These are phyloP conservation scores for Phoenicopterus ruber DNA, from an alignment of 2,113 vertebrate species.

Conservation along the genomic window DNA sequence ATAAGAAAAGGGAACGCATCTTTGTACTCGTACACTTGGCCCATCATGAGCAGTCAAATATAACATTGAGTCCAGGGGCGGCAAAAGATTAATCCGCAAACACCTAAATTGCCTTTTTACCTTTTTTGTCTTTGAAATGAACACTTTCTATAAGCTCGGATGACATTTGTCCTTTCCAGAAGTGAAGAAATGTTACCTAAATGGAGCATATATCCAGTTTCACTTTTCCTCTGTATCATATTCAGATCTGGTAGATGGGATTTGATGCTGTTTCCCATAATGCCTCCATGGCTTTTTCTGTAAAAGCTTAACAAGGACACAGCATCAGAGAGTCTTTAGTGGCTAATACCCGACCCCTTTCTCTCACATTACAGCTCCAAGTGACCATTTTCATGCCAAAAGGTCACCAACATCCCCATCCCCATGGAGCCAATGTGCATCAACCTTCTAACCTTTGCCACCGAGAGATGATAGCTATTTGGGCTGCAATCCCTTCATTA, in stretches of 20 bases:
- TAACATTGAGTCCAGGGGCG: background rate
- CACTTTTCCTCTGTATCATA: slow-evolving; percentile 51
- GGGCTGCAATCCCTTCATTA: slow-evolving; percentile 82
- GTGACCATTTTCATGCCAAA: slow-evolving; percentile 78
- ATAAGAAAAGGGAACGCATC: background rate
- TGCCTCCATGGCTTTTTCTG: slow-evolving; percentile 45
- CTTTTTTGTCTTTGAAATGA: background rate
- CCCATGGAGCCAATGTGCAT: slow-evolving; percentile 70
- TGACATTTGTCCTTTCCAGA: slow-evolving; percentile 37
- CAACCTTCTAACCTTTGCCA: slow-evolving; percentile 77
- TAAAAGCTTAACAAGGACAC: slow-evolving; percentile 69
- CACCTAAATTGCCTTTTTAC: slow-evolving; percentile 9
- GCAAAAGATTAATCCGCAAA: background rate
- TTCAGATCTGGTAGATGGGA: slow-evolving; percentile 65
- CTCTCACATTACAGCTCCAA: slow-evolving; percentile 77
- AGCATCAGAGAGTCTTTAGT: slow-evolving; percentile 70
- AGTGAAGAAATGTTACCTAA: slow-evolving; percentile 34
- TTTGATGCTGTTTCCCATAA: slow-evolving; percentile 58
- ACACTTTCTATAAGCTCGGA: background rate
- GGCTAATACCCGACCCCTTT: slow-evolving; percentile 70
- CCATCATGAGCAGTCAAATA: background rate
- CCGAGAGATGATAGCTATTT: slow-evolving; percentile 76
- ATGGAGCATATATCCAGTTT: slow-evolving; percentile 57
- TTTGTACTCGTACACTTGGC: background rate
- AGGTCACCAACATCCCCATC: slow-evolving; percentile 74